Base-by-base conservation (phyloP, 2,888 invertebrate genomes). In the Hemicrepidius hirtus region DNA sequence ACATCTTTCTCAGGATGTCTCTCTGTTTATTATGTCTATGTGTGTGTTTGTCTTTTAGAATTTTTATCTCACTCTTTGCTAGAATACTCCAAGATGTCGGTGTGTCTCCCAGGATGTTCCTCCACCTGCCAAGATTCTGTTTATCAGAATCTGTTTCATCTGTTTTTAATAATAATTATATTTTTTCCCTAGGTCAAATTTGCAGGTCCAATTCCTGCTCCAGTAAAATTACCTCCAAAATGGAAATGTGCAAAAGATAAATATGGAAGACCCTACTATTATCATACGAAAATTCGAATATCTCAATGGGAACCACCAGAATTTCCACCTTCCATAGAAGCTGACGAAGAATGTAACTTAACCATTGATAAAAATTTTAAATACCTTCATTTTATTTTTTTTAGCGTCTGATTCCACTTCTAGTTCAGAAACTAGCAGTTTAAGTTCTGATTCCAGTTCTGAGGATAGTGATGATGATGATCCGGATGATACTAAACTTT, bases 211-310 rank as follows among this genome's bases (percentile, higher is more conserved):
- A 86, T 86, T 68, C 86, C 86, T 12, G 87, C 90, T 0, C 88
- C 89, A 0, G 88, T 89, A 32, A 90, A 93, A 78, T 86, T 97
- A 70, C 96, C 97, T 0, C 93, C 94, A 0, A 91, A 93, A 82
- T 99, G 98, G 98, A 94, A 95, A 81, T 93, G 92, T 80, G 94
- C 95, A 0, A 89, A 90, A 74, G 97, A 97, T 84, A 87, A 90
- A 1, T 92, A 94, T 65, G 97, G 97, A 0, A 91, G 96, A 76
- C 90, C 93, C 0, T 98, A 97, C 86, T 99, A 97, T 87, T 99
- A 97, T 87, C 97, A 98, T 85, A 88, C 93, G 0, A 93, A 92
- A 84, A 88, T 92, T 59, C 88, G 95, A 6, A 89, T 92, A 78
- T 90, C 95, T 20, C 95, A 95, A 83, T 96, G 96, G 96, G 87